phyloP scores from a whole-genome alignment of 2,797 vertebrate genomes.

The Parauchenoglanis ngamensis region DNA sequence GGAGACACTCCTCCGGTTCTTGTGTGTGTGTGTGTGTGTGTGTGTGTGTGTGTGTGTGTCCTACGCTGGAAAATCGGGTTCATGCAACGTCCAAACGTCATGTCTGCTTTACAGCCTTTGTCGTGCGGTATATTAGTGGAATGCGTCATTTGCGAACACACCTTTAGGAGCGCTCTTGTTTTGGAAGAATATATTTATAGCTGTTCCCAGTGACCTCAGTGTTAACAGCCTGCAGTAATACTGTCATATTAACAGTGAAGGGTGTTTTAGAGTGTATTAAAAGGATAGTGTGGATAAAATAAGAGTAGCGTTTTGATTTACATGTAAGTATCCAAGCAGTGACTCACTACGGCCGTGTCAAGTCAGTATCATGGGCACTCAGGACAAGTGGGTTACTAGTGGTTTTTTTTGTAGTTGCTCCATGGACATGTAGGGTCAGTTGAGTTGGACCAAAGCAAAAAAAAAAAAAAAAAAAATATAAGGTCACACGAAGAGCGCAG shows the following conservation, averaged over 20 bases:
- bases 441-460: not conserved
- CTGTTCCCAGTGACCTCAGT: not conserved
- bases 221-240: not conserved
- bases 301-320: not conserved
- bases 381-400: too few relatives aligned
- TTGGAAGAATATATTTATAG: slow-evolving; percentile 15
- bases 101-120: slow-evolving; percentile 34
- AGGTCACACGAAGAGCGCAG: too few relatives aligned
- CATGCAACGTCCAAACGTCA: not conserved
- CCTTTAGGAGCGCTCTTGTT: slow-evolving; percentile 11
- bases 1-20: not conserved
- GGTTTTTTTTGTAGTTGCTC: too few relatives aligned
- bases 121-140: slow-evolving; percentile 10
- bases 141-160: slow-evolving; percentile 22
- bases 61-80: slow-evolving; percentile 52
- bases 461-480: not conserved
- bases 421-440: not conserved
- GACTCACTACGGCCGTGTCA: not conserved
- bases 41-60: not conserved
- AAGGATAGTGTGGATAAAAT: not conserved
- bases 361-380: too few relatives aligned
- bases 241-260: not conserved
- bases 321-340: not conserved
- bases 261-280: not conserved
- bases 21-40: not conserved